Base-by-base conservation (phyloP, 2,888 invertebrate species). In the Automeris io region DNA sequence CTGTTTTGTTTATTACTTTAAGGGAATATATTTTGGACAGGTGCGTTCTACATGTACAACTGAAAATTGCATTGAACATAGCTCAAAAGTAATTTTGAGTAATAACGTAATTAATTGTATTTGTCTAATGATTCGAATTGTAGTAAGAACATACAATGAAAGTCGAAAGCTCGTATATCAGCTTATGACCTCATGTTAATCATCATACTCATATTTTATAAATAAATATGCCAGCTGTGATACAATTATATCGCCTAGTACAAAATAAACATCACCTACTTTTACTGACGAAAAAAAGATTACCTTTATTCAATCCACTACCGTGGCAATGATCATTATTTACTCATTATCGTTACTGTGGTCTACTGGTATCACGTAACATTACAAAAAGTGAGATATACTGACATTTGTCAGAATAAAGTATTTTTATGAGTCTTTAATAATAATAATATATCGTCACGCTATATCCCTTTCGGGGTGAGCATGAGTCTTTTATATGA, bases 1-100 rank as follows among this genome's bases (percentile, higher is more conserved):
- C 70, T 60, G 66, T 66, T 73, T 70, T 79, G 76, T 74, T 80
- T 79, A 70, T 77, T 68, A 61, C 60, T 62, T 63, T 60, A 61
- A 60, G 61, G 65, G 64, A 64, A 72, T 70, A 63, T 68, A 51
- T 57, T 13, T 13, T 13, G 26, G 26, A 26, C 26, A 26, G 26
- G 26, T 26, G 29, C 16, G 8, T 16, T 8, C 16, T 29, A 13
- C 26, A n/a, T n/a, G 12, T 26, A 13, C 13, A 7, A 19, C 19
- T 6, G 6, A 19, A 19, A 3, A 19, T 19, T 19, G n/a, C 6
- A 19, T 19, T 19, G 3, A 19, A 19, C 19, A 19, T n/a, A n/a
- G n/a, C 19, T 19, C 19, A 19, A 19, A 3, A 19, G n/a, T 16
- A n/a, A 16, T 2, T 12, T 6, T 2, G 5, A 8, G n/a, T 11